phyloP scores from a whole-genome alignment of 1,140 invertebrate species.

The Tribolium castaneum region DNA sequence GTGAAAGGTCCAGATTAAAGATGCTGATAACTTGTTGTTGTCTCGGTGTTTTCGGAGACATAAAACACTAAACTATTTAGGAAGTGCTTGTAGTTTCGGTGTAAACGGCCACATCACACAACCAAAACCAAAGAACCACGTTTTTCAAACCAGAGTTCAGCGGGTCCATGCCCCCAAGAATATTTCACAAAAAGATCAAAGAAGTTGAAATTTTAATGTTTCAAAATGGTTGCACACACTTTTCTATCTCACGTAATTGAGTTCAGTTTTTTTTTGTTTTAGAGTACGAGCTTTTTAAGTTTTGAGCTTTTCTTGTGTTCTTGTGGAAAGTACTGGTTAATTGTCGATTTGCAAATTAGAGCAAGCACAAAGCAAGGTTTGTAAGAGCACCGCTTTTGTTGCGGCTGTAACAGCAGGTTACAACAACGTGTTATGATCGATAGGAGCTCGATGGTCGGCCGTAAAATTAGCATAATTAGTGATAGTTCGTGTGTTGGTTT shows the following conservation, averaged over 20 bases:
- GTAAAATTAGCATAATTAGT: constrained; percentile 31
- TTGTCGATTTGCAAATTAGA: no score
- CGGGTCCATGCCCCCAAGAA: background rate
- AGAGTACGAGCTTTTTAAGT: no score
- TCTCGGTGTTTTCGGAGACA: constrained; percentile 10
- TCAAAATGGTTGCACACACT: no score
- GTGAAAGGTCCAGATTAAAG: constrained; percentile 41
- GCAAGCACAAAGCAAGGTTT: no score
- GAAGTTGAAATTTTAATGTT: background rate
- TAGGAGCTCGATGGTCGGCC: background rate
- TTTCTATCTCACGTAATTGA: no score
- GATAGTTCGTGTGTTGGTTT: background rate
- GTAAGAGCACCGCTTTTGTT: background rate
- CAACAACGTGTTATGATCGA: background rate
- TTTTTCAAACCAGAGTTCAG: background rate
- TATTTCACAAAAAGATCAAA: background rate
- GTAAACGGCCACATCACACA: background rate
- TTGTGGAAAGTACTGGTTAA: no score
- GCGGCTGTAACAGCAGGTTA: background rate
- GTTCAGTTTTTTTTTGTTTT: no score
- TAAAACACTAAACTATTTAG: constrained; percentile 35
- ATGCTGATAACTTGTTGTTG: constrained; percentile 26
- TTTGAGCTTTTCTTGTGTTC: no score
- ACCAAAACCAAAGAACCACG: background rate
- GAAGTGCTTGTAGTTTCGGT: constrained; percentile 10